Evolutionary conservation across 2,797 vertebrate genomes (phyloP).

Genomic region (Eospalax fontanierii): DNA sequence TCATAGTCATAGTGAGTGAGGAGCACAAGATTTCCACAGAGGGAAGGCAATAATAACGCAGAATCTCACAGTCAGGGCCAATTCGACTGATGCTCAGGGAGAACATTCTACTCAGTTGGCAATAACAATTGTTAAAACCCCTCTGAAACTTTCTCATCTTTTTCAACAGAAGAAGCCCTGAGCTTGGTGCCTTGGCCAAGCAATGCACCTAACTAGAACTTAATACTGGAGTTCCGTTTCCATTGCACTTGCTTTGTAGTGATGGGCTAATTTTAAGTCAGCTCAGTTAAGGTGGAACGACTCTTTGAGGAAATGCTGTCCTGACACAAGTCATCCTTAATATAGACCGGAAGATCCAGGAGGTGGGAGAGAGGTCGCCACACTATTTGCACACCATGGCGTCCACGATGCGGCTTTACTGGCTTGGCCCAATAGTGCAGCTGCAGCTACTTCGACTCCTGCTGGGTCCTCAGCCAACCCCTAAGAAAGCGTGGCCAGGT

Average conservation of each 20-base stretch:
- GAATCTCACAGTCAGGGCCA: background rate
- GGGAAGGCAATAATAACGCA: too few relatives aligned
- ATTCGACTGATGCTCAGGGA: background rate
- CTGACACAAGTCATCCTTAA: background rate
- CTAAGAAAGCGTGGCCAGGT: background rate
- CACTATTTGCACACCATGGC: accelerated
- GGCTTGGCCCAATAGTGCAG: accelerated
- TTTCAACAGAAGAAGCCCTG: background rate
- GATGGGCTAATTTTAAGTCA: background rate
- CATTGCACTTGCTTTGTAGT: background rate
- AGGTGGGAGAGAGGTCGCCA: background rate
- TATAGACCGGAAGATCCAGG: background rate
- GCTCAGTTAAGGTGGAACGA: background rate
- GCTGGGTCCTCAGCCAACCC: background rate
- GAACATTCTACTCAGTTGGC: background rate
- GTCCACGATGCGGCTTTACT: background rate
- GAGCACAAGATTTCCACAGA: too few relatives aligned
- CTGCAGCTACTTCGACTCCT: background rate
- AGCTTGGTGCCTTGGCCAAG: background rate
- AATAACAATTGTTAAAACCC: background rate
- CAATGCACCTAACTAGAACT: background rate
- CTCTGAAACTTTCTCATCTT: background rate
- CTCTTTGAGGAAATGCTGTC: background rate
- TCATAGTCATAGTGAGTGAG: too few relatives aligned
- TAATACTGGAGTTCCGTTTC: background rate